These are phyloP conservation scores for Allolobophora icterica DNA, from an alignment of 2,888 invertebrate genomes.

Conservation along the genomic window DNA sequence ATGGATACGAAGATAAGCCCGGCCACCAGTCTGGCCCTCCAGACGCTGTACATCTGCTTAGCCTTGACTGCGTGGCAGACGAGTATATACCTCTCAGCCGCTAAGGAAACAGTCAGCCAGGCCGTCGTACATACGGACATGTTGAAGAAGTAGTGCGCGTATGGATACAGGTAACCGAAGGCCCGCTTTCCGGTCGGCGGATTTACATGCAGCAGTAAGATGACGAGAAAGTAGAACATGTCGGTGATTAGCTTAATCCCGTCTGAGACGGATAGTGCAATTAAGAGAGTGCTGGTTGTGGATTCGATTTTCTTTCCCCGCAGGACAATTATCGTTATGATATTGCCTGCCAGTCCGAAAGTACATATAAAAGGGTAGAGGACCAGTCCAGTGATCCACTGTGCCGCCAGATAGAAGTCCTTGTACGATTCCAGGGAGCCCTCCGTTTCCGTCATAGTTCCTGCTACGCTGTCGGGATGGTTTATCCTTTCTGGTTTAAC, in stretches of 20 bases:
- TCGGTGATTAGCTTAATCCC: conserved; percentile 51
- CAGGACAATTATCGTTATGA: conserved; percentile 49
- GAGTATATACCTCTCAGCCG: conserved; percentile 59
- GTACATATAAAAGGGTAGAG: conserved; percentile 50
- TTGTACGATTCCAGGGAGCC: neutral
- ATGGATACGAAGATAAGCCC: conserved; percentile 37
- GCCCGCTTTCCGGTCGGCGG: conserved; percentile 44
- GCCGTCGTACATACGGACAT: conserved; percentile 51
- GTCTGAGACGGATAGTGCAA: conserved; percentile 48
- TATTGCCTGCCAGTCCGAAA: conserved; percentile 50
- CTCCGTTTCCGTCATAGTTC: neutral
- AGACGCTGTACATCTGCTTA: conserved; percentile 34
- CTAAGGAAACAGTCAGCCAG: conserved; percentile 58
- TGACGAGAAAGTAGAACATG: conserved; percentile 49
- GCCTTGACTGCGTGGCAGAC: conserved; percentile 57
- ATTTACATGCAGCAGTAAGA: conserved; percentile 44
- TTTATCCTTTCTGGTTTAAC: neutral
- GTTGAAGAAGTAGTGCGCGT: conserved; percentile 52
- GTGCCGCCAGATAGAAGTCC: conserved; percentile 40
- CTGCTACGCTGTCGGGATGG: neutral
- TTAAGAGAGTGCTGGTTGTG: conserved; percentile 49
- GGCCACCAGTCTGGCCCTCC: conserved; percentile 42
- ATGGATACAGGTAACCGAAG: conserved; percentile 56
- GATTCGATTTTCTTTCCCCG: conserved; percentile 45
- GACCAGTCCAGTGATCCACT: conserved; percentile 49